Evolutionary conservation across 2,888 invertebrate genomes (phyloP), one percentile per base, ranked within the genome.

Genomic region (Noctua janthe): DNA sequence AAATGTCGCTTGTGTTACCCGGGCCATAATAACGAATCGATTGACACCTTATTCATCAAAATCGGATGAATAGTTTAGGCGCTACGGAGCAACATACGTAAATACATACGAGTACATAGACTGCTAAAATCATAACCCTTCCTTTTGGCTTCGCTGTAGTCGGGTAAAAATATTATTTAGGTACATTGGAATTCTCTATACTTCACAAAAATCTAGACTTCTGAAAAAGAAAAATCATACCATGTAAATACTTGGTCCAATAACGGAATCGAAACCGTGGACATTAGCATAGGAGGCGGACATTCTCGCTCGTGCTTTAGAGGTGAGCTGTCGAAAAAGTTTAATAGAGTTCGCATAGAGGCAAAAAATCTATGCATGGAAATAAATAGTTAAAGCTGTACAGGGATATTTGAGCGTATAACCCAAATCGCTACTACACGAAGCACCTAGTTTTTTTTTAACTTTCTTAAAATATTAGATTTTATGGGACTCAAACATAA

Each of bases 241-340:
- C 62, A 71, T 66, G 29, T 39, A 87, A 84, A 87, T 75, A n/a
- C 62, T 84, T 76, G 71, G 29, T 43, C 54, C 29, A 78, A 78
- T 76, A 74, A 23, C 47, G 71, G 66, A 75, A 76, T 67, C 13
- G 73, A 85, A 87, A 39, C 51, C 56, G 43, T 8, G n/a, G 73
- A 20, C 15, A 85, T 87, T 85, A 73, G 87, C 84, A 85, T 85
- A 84, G 35, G 59, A 87, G 54, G 87, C 84, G 87, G 75, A 67
- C 66, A 87, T 84, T 84, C 83, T 70, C 23, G n/a, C 39, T 47
- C 20, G n/a, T 47, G 23, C 72, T 29, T 1, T 2, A 29, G n/a
- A 67, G 43, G 62, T 59, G n/a, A 17, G n/a, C 35, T 7, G 54
- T 76, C 62, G 76, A 82, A 76, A 82, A 47, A 35, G 54, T 82